Evolutionary conservation across 2,888 invertebrate species (phyloP).

Genomic region (Mythimna lalbum): DNA sequence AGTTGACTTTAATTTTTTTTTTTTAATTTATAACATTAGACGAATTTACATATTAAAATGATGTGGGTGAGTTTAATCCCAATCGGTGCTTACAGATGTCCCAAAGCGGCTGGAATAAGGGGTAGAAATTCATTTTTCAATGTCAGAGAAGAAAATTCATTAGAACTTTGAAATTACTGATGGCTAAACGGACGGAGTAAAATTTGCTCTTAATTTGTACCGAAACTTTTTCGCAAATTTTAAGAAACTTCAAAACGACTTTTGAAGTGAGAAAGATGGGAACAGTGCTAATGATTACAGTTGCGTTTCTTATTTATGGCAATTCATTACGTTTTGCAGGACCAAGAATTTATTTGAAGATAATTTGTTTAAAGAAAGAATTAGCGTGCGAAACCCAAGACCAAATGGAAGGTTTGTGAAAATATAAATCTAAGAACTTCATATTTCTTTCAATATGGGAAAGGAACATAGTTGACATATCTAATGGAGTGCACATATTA

Average conservation of each 20-base stretch:
- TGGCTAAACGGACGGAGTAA: constrained; percentile 89
- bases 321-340: constrained; percentile 57
- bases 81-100: constrained; percentile 75
- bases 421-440: constrained; percentile 5
- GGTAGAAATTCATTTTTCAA: constrained; percentile 89
- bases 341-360: constrained; percentile 44
- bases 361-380: neutral
- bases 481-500: constrained; percentile 82
- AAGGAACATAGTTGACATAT: constrained; percentile 74
- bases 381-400: neutral
- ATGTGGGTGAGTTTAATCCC: constrained; percentile 67
- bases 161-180: constrained; percentile 91
- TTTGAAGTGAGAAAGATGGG: constrained; percentile 87
- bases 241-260: constrained; percentile 87
- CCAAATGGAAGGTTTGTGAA: neutral
- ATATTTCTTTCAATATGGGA: constrained; percentile 16
- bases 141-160: constrained; percentile 90
- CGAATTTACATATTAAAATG: constrained; percentile 66
- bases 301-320: constrained; percentile 75
- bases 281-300: constrained; percentile 87
- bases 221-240: constrained; percentile 88
- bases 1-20: neutral
- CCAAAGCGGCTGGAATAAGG: constrained; percentile 79
- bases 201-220: constrained; percentile 90
- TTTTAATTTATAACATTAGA: neutral